Conservation (phyloP, 2,797 vertebrate genomes). For the Oreochromis mossambicus region DNA sequence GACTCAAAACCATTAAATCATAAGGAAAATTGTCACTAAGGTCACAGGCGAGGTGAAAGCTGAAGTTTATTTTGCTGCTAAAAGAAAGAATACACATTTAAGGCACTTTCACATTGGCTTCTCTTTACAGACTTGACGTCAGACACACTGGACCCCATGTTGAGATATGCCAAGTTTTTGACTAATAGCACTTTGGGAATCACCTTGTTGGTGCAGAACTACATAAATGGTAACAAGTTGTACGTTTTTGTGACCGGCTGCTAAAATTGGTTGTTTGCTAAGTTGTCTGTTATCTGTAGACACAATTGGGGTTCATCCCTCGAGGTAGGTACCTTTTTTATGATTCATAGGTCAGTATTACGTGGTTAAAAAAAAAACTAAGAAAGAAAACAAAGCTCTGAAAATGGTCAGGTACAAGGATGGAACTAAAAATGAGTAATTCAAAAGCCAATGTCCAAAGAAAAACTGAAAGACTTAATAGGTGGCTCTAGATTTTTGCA, state of each 20-base stretch:
- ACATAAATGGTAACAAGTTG: background rate
- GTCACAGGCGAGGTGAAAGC: background rate
- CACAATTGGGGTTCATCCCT: background rate
- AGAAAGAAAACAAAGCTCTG: background rate
- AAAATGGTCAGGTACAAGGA: background rate
- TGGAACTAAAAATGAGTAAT: background rate
- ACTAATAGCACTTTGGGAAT: background rate
- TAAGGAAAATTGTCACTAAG: background rate
- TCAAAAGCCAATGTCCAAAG: background rate
- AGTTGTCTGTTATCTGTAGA: background rate
- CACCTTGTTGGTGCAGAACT: background rate
- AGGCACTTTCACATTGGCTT: background rate
- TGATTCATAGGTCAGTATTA: background rate
- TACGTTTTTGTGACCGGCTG: background rate
- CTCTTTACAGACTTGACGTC: background rate
- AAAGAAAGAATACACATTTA: background rate
- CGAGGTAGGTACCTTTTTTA: background rate
- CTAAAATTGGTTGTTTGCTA: background rate
- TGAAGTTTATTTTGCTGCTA: background rate
- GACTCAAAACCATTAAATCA: background rate
- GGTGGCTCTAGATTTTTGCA: background rate
- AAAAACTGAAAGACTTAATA: background rate
- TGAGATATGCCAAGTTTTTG: background rate
- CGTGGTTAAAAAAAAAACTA: background rate
- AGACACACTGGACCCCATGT: background rate